These are phyloP conservation scores for Drosophila monieri DNA, from an alignment of 2,888 invertebrate species.

Conservation along the genomic window DNA sequence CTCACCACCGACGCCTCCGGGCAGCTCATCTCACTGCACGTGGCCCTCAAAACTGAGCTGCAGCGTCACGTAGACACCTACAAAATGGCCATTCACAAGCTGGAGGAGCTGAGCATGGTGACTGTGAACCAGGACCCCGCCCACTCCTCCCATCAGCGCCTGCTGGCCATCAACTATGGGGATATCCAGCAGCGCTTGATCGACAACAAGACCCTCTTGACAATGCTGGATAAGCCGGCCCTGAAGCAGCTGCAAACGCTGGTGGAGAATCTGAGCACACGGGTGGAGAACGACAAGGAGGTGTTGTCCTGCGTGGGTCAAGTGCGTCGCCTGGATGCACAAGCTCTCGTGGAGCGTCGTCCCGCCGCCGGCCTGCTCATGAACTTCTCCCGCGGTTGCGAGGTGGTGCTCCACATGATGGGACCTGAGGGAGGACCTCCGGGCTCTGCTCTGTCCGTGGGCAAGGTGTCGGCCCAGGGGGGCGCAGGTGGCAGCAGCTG, in stretches of 20 bases:
- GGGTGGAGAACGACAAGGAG: slow-evolving; percentile 96
- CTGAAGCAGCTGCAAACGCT: slow-evolving; percentile 90
- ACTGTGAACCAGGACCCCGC: slow-evolving; percentile 90
- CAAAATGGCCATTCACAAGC: slow-evolving; percentile 93
- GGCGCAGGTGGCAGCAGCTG: slow-evolving; percentile 85
- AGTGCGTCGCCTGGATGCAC: slow-evolving; percentile 87
- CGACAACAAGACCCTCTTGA: slow-evolving; percentile 95
- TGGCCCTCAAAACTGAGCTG: slow-evolving; percentile 92
- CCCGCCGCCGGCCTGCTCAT: slow-evolving; percentile 89
- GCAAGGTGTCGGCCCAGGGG: slow-evolving; percentile 63
- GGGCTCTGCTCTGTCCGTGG: slow-evolving; percentile 76
- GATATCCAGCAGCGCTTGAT: slow-evolving; percentile 96
- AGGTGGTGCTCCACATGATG: slow-evolving; percentile 91
- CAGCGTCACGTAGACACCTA: slow-evolving; percentile 93
- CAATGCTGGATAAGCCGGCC: slow-evolving; percentile 92
- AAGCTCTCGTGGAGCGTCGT: slow-evolving; percentile 87
- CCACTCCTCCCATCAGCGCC: slow-evolving; percentile 94
- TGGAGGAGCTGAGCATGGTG: slow-evolving; percentile 89
- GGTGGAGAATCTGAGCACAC: slow-evolving; percentile 88
- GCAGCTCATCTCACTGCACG: slow-evolving; percentile 90
- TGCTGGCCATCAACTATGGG: slow-evolving; percentile 91
- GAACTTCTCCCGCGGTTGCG: slow-evolving; percentile 90
- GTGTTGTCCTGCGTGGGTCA: slow-evolving; percentile 90
- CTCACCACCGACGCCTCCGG: slow-evolving; percentile 88
- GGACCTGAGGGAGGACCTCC: slow-evolving; percentile 84